Base-by-base conservation (phyloP, 2,888 invertebrate species). In the Drosophila recens region DNA sequence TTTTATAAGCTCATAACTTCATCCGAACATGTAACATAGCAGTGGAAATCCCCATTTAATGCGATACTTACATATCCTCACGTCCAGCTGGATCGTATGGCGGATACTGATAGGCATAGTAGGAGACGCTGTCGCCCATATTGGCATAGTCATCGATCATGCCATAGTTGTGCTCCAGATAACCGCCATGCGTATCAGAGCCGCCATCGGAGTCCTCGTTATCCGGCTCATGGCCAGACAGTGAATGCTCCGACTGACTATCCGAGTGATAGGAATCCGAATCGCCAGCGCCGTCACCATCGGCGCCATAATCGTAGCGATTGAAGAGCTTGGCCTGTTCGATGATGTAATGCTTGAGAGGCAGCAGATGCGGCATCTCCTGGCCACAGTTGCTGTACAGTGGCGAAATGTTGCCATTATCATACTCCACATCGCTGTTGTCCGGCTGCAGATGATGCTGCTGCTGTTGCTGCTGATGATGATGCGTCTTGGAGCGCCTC, bases 291-390 rank as follows among this genome's bases (percentile, higher is more conserved):
- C 79, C 76, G 9, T 76, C 75, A 0, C 82, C 73, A 59, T 76
- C 71, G 13, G 36, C 72, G 3, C 82, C 95, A 87, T 95, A 95
- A 40, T 95, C 95, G 78, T 95, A 95, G 89, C 96, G 95, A 84
- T 95, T 96, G 94, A 92, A 74, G 4, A 86, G 71, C 79, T 96
- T 96, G 0, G 96, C 96, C 93, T 97, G 97, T 90, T 97, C 97
- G 87, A 97, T 94, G 81, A 97, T 96, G 90, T 97, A 97, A 92
- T 97, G 97, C 92, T 97, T 97, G 73, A 97, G 93, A 10, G 97
- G 97, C 88, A 97, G 92, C 73, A 97, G 93, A 91, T 97, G 97
- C 80, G 96, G 95, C 94, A 95, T 94, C 70, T 95, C 93, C 76
- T 91, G 92, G 90, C 96, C 95, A 95, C 96, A 96, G 91, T 96